Percentiles rank a stretch among this genome's conserved stretches.
Evolutionary conservation across 2,797 vertebrate genomes (phyloP).

Genomic region (Myripristis murdjan): DNA sequence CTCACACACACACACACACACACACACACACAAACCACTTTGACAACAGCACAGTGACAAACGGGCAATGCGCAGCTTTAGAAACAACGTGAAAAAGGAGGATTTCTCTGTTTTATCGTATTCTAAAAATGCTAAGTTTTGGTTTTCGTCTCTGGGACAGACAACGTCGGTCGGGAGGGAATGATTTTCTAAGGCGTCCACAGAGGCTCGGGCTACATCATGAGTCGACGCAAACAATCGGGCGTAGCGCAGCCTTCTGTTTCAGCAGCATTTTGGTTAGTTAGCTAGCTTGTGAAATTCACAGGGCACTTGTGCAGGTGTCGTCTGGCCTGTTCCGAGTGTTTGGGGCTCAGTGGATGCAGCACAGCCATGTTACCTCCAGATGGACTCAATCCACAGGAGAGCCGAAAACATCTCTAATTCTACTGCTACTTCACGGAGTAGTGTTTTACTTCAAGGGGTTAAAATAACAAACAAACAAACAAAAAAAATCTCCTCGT

Average conservation of each 20-base stretch:
- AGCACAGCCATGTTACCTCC: neutral
- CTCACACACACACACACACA: no score
- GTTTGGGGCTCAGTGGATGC: neutral
- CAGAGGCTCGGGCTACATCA: constrained; percentile 21
- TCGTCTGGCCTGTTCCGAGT: neutral
- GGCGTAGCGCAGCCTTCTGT: constrained; percentile 13
- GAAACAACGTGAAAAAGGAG: neutral
- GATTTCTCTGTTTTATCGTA: neutral
- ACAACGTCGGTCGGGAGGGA: constrained; percentile 15
- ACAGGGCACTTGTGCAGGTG: constrained; percentile 53
- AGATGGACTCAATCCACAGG: neutral
- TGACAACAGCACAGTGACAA: constrained; percentile 1
- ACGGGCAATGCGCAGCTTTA: neutral
- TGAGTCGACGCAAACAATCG: neutral
- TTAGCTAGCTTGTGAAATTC: constrained; percentile 39
- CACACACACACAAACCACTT: constrained; percentile 15
- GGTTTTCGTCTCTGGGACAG: neutral
- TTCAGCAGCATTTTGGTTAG: constrained; percentile 54
- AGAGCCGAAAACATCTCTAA: neutral
- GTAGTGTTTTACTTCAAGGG: no score
- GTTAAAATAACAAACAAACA: constrained; percentile 1
- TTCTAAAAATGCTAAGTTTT: neutral
- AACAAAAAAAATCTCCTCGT: neutral
- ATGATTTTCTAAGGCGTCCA: constrained; percentile 45
- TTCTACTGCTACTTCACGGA: no score